Evolutionary conservation across 2,888 invertebrate genomes (phyloP).

Genomic region (Electrophaes corylata): DNA sequence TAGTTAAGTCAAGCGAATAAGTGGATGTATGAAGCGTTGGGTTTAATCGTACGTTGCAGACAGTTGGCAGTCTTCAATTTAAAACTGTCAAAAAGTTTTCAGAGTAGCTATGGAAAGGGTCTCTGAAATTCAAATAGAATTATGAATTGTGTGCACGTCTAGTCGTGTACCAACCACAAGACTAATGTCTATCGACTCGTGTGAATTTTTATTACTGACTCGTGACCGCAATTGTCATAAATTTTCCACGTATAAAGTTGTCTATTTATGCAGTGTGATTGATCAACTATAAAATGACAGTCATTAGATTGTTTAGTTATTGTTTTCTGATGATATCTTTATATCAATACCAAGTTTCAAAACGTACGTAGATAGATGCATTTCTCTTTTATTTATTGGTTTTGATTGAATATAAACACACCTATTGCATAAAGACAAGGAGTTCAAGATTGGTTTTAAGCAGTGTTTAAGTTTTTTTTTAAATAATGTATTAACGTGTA

Average conservation of each 20-base stretch:
- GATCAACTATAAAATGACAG: background rate
- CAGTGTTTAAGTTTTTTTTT: too few relatives aligned
- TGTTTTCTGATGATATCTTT: background rate
- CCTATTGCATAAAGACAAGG: too few relatives aligned
- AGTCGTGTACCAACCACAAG: slow-evolving; percentile 5
- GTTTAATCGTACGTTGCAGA: background rate
- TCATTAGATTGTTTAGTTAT: too few relatives aligned
- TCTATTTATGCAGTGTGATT: background rate
- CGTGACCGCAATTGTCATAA: slow-evolving; percentile 8
- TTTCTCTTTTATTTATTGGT: background rate
- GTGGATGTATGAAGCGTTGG: background rate
- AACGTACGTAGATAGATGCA: background rate
- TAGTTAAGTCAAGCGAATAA: background rate
- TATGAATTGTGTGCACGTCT: slow-evolving; percentile 21
- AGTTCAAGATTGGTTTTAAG: background rate
- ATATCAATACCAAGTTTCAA: background rate
- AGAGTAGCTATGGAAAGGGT: background rate
- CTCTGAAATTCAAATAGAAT: slow-evolving; percentile 1
- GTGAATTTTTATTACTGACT: slow-evolving; percentile 19
- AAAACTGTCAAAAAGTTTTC: background rate
- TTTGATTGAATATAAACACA: background rate
- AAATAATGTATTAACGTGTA: too few relatives aligned
- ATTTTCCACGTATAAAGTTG: slow-evolving; percentile 3
- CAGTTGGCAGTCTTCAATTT: background rate
- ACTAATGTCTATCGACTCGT: slow-evolving; percentile 14